phyloP scores from a whole-genome alignment of 1,140 invertebrate species.

The Drosophila athabasca region DNA sequence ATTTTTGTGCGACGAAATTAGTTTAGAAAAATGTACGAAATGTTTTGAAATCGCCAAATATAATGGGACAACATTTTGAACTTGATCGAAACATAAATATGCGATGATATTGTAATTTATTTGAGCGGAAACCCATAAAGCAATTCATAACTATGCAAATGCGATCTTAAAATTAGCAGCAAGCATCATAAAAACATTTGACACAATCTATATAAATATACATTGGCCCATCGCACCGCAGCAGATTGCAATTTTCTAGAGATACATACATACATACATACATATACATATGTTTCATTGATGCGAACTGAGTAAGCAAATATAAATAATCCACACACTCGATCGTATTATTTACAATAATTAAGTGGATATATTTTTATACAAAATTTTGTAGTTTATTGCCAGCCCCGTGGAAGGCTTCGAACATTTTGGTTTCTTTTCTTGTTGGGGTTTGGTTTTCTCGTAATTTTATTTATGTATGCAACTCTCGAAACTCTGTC shows the following conservation, averaged over 20 bases:
- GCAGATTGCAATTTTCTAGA: neutral
- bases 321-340: constrained; percentile 24
- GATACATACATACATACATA: too few species aligned
- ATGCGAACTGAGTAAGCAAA: constrained; percentile 5
- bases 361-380: neutral
- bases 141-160: constrained; percentile 50
- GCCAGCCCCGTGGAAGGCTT: constrained; percentile 29
- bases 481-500: constrained; percentile 53
- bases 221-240: neutral
- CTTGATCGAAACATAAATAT: constrained; percentile 5
- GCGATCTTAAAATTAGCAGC: constrained; percentile 22
- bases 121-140: constrained; percentile 18
- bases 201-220: neutral
- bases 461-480: constrained; percentile 74
- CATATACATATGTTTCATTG: too few species aligned
- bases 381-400: constrained; percentile 1
- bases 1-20: constrained; percentile 29
- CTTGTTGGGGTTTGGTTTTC: constrained; percentile 39
- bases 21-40: constrained; percentile 12
- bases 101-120: neutral
- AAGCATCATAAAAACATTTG: constrained; percentile 5
- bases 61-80: constrained; percentile 2
- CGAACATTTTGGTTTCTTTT: constrained; percentile 27
- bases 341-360: constrained; percentile 12
- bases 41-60: constrained; percentile 1